These are phyloP conservation scores for Elymnias hypermnestra DNA, from an alignment of 1,140 invertebrate genomes.

Conservation along the genomic window DNA sequence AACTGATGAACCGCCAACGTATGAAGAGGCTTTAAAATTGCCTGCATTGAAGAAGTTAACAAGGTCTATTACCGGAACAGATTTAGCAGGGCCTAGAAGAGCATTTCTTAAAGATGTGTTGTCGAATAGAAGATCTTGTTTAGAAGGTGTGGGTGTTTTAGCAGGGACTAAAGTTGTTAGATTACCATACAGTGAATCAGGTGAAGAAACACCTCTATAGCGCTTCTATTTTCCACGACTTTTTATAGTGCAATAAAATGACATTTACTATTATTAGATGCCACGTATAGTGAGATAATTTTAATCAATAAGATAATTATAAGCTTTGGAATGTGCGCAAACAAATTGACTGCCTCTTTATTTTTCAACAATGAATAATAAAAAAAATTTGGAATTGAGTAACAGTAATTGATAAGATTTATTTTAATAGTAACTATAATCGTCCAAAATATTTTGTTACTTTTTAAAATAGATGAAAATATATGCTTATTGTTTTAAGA, in stretches of 20 bases:
- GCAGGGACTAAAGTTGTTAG: conserved; percentile 57
- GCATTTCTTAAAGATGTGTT: conserved; percentile 69
- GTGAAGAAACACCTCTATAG: conserved; percentile 67
- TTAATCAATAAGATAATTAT: conserved; percentile 18
- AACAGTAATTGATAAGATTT: too few relatives aligned
- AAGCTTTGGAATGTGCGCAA: conserved; percentile 37
- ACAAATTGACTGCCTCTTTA: conserved; percentile 10
- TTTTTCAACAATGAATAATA: background rate
- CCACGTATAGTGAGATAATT: conserved; percentile 33
- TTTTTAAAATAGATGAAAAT: background rate
- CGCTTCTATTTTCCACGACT: conserved; percentile 37
- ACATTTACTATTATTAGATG: conserved; percentile 23
- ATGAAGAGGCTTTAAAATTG: conserved; percentile 75
- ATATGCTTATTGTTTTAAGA: too few relatives aligned
- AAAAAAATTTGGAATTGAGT: conserved; percentile 2
- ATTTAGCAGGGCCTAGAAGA: conserved; percentile 55
- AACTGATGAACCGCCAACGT: conserved; percentile 68
- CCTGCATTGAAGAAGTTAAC: conserved; percentile 74
- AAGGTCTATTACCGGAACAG: conserved; percentile 72
- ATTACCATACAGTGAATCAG: conserved; percentile 50
- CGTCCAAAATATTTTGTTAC: conserved; percentile 4
- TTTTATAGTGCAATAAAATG: conserved; percentile 60
- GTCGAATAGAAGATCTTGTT: conserved; percentile 70
- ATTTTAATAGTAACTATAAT: background rate
- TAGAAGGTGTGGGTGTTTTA: conserved; percentile 67